A percentile compares a stretch with the other conserved stretches of the same genome.
These are phyloP conservation scores for Chrysodeixis includens DNA, from an alignment of 2,888 invertebrate species.

Conservation along the genomic window DNA sequence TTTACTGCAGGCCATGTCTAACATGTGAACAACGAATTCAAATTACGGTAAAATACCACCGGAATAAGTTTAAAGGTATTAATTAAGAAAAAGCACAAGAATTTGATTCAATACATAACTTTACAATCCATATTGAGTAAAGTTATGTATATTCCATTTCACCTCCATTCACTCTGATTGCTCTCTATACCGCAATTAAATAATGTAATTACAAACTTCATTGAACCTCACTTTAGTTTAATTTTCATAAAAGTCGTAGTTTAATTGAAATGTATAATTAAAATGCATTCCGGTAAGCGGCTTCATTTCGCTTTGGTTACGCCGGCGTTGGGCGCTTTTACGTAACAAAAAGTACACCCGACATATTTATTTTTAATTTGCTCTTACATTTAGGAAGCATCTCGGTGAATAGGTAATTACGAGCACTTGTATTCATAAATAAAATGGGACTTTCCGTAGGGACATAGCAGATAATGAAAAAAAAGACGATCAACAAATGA, in stretches of 20 bases:
- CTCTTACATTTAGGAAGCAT: neutral
- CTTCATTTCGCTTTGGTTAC: conserved; percentile 30
- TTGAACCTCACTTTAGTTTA: conserved; percentile 17
- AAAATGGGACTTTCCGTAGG: neutral
- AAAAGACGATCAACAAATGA: no score
- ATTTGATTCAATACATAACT: no score
- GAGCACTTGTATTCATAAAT: neutral
- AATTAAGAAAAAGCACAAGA: no score
- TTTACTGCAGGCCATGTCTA: neutral
- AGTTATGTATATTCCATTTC: neutral
- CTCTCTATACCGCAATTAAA: neutral
- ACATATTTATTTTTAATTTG: conserved; percentile 8
- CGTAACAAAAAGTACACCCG: conserved; percentile 20
- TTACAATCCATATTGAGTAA: neutral
- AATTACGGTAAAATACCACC: neutral
- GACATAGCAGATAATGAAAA: neutral
- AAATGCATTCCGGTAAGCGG: conserved; percentile 30
- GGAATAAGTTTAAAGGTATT: no score
- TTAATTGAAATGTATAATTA: conserved; percentile 47
- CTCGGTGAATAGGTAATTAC: neutral
- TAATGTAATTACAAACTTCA: conserved; percentile 16
- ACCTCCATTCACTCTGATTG: neutral
- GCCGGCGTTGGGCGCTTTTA: conserved; percentile 23
- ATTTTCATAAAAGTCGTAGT: conserved; percentile 21
- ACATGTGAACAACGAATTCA: neutral